Base-by-base conservation (phyloP, 2,797 vertebrate genomes). In the Sebastes iracundus region DNA sequence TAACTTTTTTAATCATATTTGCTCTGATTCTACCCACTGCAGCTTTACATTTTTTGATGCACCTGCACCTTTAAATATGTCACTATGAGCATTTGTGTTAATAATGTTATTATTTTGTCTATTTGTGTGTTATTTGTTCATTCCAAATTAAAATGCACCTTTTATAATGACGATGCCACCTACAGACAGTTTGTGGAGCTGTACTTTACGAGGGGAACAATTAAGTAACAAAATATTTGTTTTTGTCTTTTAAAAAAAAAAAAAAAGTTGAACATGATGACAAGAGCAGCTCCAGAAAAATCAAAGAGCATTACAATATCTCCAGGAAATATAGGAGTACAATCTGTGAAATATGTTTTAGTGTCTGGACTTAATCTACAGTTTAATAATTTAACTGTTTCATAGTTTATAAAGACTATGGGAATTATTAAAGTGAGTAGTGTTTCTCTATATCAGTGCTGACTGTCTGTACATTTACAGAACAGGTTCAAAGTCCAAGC, bases 401-500 rank as follows among this genome's bases (percentile, higher is more conserved):
- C 25, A 55, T 6, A 38, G 59, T 73, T 28, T 7, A 32, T 61
- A 25, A 12, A 30, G 49, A 22, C 72, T 55, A 13, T 64, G 53
- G 32, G 1, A 69, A 6, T 38, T 9, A 28, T 28, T 49, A 25
- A n/a, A 1, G 11, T 0, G 25, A 61, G 33, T 6, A 6, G 6
- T 14, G 52, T 46, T 38, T 27, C 68, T 73, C 4, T 33, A 11
- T 32, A 63, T 60, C 30, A 61, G 68, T 61, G 70, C 30, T 38
- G 55, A 58, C 10, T 22, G 13, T 58, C 7, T 49, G 32, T 8
- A 38, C 38, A 63, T 59, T 52, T 76, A 42, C n/a, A 78, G 64
- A 83, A 73, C 75, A 53, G 18, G 87, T 56, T 16, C 90, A 88
- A 88, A 92, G 89, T 92, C 66, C 90, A 85, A 4, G 22, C 33